phyloP scores from a whole-genome alignment of 2,113 vertebrate species.

The Sakesphorus luctuosus region DNA sequence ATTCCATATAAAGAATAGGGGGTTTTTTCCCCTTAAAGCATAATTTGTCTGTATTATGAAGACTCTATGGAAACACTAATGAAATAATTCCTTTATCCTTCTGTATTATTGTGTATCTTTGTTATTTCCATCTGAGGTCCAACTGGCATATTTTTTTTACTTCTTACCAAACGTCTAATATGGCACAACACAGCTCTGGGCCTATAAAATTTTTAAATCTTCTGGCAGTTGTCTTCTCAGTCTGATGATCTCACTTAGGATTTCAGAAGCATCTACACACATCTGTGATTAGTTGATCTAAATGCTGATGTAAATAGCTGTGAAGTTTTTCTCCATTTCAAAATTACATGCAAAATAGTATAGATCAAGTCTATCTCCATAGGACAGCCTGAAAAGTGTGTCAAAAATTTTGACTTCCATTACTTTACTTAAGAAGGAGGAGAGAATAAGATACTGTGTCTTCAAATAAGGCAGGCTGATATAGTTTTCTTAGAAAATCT shows the following conservation, averaged over 20 bases:
- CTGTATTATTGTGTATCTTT: background rate
- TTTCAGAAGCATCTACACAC: background rate
- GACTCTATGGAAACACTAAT: background rate
- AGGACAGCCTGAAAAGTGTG: background rate
- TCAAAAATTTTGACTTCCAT: background rate
- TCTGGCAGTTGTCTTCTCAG: background rate
- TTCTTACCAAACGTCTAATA: background rate
- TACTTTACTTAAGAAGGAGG: background rate
- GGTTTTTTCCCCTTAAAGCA: background rate
- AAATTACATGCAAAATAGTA: background rate
- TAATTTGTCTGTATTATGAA: background rate
- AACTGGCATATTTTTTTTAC: background rate
- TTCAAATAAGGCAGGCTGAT: background rate
- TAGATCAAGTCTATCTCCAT: background rate
- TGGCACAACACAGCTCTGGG: background rate
- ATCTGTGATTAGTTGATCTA: background rate
- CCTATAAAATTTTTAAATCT: background rate
- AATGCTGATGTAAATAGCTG: background rate
- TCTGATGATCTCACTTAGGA: background rate
- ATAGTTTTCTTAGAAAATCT: background rate
- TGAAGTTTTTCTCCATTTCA: background rate
- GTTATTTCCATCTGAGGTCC: background rate
- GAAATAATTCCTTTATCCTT: background rate
- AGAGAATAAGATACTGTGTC: background rate
- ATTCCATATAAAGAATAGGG: background rate